phyloP scores from a whole-genome alignment of 2,888 invertebrate genomes.

The Heliconius ethilla region DNA sequence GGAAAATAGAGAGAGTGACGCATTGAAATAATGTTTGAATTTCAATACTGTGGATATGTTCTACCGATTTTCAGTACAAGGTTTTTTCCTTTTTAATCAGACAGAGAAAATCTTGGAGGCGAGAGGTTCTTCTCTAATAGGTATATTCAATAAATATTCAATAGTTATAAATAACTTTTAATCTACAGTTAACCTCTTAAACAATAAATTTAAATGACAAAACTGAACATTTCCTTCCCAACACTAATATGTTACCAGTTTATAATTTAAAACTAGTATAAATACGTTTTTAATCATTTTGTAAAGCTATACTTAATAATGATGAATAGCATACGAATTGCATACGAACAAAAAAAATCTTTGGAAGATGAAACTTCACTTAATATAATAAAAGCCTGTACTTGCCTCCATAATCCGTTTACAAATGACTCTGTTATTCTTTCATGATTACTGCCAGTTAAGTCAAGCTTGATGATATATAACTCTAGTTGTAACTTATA shows the following conservation, averaged over 20 bases:
- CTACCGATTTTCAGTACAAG: too few relatives aligned
- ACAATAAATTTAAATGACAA: not conserved
- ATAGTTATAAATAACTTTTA: slow-evolving; percentile 8
- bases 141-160: not conserved
- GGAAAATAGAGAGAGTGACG: too few relatives aligned
- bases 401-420: slow-evolving; percentile 25
- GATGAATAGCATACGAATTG: slow-evolving; percentile 18
- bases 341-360: slow-evolving; percentile 4
- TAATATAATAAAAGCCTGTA: slow-evolving; percentile 2
- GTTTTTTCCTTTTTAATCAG: too few relatives aligned
- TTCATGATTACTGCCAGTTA: slow-evolving; percentile 27
- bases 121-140: not conserved
- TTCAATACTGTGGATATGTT: too few relatives aligned
- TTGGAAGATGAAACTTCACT: slow-evolving; percentile 4
- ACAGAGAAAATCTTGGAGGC: too few relatives aligned
- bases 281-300: slow-evolving; percentile 1
- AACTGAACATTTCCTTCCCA: not conserved
- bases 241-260: not conserved
- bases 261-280: slow-evolving; percentile 10
- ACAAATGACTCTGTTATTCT: slow-evolving; percentile 21
- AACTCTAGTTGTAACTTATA: slow-evolving; percentile 8
- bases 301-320: slow-evolving; percentile 1
- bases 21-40: too few relatives aligned
- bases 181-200: not conserved
- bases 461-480: slow-evolving; percentile 9